phyloP scores from a whole-genome alignment of 1,140 invertebrate species.

The Zaprionus africanus region DNA sequence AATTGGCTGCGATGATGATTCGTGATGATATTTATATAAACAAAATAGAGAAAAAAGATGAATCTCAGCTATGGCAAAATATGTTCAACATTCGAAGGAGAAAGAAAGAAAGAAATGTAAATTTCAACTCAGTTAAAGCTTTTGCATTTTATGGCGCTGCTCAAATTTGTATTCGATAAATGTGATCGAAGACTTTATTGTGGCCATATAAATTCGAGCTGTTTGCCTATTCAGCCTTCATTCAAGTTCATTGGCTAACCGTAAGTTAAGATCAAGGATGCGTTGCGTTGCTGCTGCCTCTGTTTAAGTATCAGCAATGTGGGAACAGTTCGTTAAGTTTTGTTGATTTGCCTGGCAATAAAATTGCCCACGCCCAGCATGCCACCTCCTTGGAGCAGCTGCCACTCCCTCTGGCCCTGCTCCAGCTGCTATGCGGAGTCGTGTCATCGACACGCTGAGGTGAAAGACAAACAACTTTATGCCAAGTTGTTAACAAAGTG shows the following conservation, averaged over 20 bases:
- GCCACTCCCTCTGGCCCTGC: background rate
- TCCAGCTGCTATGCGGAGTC: constrained; percentile 33
- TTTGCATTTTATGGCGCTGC: background rate
- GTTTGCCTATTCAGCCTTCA: constrained; percentile 6
- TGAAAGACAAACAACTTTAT: constrained; percentile 80
- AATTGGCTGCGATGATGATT: background rate
- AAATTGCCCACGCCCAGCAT: constrained; percentile 34
- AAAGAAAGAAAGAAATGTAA: background rate
- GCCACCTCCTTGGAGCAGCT: too few relatives aligned
- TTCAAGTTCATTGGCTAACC: constrained; percentile 36
- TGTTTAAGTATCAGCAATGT: constrained; percentile 26
- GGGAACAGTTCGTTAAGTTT: constrained; percentile 71
- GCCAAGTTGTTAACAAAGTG: constrained; percentile 79
- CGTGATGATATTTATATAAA: constrained; percentile 1
- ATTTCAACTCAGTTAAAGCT: background rate
- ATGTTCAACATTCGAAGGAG: background rate
- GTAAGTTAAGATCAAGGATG: background rate
- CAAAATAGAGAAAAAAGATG: background rate
- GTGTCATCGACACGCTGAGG: constrained; percentile 74
- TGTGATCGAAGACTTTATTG: background rate
- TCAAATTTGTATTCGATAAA: constrained; percentile 3
- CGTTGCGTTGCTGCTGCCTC: background rate
- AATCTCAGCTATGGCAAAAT: background rate
- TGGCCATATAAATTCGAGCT: constrained; percentile 7
- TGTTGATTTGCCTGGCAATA: constrained; percentile 68